These are phyloP conservation scores for Trichogramma pretiosum DNA, from an alignment of 1,140 invertebrate genomes.

Conservation along the genomic window DNA sequence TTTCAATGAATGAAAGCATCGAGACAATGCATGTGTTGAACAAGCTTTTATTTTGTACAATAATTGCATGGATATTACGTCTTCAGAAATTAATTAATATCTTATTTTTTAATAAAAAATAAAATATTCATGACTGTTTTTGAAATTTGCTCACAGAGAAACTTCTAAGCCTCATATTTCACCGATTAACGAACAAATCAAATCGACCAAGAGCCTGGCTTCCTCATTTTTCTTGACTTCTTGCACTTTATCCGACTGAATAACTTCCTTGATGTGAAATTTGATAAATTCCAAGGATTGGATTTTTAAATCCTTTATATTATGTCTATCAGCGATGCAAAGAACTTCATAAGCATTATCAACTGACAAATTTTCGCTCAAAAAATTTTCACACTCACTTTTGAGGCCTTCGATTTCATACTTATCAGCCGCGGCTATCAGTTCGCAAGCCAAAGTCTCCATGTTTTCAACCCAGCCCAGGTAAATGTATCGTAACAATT, in stretches of 20 bases:
- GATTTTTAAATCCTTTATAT: not conserved
- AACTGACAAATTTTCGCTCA: not conserved
- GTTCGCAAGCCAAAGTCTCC: not conserved
- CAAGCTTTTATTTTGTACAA: too few species aligned
- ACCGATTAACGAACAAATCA: too few species aligned
- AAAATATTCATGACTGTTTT: too few species aligned
- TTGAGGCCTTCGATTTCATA: slow-evolving; percentile 3
- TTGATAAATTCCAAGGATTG: not conserved
- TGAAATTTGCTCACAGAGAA: too few species aligned
- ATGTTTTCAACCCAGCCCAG: not conserved
- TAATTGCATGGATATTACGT: too few species aligned
- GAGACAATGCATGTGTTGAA: too few species aligned
- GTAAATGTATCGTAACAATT: slow-evolving; percentile 9
- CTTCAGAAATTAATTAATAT: too few species aligned
- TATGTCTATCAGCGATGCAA: not conserved
- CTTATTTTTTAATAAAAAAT: too few species aligned
- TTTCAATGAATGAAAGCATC: too few species aligned
- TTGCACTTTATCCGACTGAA: too few species aligned
- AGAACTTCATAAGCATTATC: not conserved
- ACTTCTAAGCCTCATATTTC: too few species aligned
- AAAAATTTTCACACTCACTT: not conserved
- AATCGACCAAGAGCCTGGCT: not conserved
- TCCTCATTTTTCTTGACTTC: too few species aligned
- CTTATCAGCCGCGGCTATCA: slow-evolving; percentile 6
- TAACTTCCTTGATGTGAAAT: not conserved